Evolutionary conservation across 2,113 vertebrate genomes (phyloP).

Genomic region (Bagarius yarrelli): DNA sequence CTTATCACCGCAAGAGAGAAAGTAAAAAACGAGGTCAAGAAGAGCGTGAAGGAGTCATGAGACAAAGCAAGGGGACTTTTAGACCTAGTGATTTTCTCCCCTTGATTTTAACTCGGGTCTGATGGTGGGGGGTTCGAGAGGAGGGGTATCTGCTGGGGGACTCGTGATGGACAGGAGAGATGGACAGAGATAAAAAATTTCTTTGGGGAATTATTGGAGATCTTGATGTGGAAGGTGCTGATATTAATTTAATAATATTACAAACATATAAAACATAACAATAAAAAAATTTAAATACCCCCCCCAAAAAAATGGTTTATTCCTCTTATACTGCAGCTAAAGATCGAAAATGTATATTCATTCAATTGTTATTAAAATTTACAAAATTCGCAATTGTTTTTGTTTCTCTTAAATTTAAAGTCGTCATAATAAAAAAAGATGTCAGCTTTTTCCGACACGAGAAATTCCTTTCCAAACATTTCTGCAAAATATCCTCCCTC

Average conservation of each 20-base stretch:
- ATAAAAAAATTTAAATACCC: too few species aligned
- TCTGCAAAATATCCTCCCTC: too few species aligned
- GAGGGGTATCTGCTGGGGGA: background rate
- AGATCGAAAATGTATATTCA: too few species aligned
- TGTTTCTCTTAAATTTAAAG: too few species aligned
- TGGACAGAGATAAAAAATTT: background rate
- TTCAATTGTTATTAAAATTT: too few species aligned
- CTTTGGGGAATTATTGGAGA: background rate
- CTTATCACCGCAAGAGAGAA: constrained; percentile 20
- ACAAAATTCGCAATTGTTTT: too few species aligned
- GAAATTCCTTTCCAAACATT: too few species aligned
- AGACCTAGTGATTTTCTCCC: background rate
- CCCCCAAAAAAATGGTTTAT: background rate
- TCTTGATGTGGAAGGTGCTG: too few species aligned
- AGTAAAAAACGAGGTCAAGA: constrained; percentile 17
- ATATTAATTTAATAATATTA: too few species aligned
- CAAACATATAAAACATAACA: too few species aligned
- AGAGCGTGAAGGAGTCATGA: background rate
- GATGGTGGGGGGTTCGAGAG: background rate
- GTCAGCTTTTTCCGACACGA: too few species aligned
- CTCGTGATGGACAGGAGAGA: background rate
- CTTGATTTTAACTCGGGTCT: background rate
- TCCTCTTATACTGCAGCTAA: background rate
- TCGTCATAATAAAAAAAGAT: too few species aligned
- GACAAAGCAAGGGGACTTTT: background rate